Evolutionary conservation across 2,797 vertebrate genomes (phyloP), one percentile per base, ranked within the genome.

Genomic region (Bryconaethiops microstoma): DNA sequence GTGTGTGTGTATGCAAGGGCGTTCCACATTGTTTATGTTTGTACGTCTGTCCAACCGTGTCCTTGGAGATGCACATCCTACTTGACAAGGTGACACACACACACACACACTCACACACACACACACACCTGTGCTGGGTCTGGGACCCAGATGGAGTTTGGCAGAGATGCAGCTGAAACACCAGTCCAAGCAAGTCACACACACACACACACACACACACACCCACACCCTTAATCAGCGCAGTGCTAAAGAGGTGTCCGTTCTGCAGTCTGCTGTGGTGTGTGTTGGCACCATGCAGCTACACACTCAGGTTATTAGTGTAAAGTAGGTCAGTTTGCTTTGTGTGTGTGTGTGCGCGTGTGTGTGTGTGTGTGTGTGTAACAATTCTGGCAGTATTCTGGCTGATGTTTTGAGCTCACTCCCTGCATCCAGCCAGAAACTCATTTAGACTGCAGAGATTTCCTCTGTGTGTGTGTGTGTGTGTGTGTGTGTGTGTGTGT

Each of bases 81-180:
- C 83, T 90, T 92, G 91, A 89, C 92, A 92, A 73, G 90, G 85
- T 91, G 90, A 92, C 40, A 78, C 52, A 54, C 67, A 29, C 62
- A 70, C 54, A 59, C 63, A 77, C 68, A 80, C 80, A 62, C 86
- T 85, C 86, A 84, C 85, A 86, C 88, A 92, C 90, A 71, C 62
- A 42, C 29, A 55, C 67, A 83, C 83, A 92, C 91, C 90, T 93
- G 91, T 90, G 89, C 83, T 54, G 78, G 82, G 85, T 80, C 84
- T 78, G 40, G 42, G 90, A 90, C 88, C 89, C 93, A 94, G 91
- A 94, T 94, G 92, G 92, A 92, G 84, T 80, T 63, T 77, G 84
- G 88, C 76, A 4, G 12, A 45, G 81, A 76, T 87, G 89, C 91
- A 92, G 90, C 91, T 91, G 90, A 88, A 80, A 85, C 86, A 86